These are phyloP conservation scores for Enteromius paludinosus DNA, from an alignment of 2,797 vertebrate species.

Conservation along the genomic window DNA sequence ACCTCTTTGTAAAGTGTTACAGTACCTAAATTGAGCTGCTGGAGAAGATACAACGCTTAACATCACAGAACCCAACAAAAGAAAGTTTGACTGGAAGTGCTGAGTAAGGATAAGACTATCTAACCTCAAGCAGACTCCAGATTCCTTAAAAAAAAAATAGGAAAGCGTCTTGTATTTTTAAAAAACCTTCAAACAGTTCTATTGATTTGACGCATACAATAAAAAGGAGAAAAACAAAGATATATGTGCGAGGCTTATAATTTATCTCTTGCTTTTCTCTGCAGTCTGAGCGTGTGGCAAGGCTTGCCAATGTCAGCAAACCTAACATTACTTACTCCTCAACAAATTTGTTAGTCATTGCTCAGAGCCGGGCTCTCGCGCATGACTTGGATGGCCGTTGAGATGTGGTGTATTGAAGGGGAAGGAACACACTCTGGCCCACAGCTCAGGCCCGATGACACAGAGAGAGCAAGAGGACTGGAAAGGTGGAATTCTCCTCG, in stretches of 20 bases:
- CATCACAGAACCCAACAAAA: neutral
- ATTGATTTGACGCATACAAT: conserved; percentile 40
- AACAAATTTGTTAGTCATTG: conserved; percentile 41
- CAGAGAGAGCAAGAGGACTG: conserved; percentile 24
- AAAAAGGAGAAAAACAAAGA: conserved; percentile 27
- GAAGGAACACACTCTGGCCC: conserved; percentile 45
- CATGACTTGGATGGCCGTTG: conserved; percentile 43
- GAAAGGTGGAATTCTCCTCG: conserved; percentile 48
- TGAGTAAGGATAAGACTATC: conserved; percentile 38
- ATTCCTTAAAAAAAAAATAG: conserved; percentile 16
- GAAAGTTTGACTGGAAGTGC: conserved; percentile 39
- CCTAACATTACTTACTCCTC: conserved; percentile 40
- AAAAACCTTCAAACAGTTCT: conserved; percentile 26
- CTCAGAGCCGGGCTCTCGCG: conserved; percentile 32
- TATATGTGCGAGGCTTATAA: conserved; percentile 29
- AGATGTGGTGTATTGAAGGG: conserved; percentile 33
- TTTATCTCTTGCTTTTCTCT: conserved; percentile 25
- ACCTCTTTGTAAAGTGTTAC: neutral
- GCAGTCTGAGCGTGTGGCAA: conserved; percentile 30
- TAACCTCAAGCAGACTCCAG: conserved; percentile 34
- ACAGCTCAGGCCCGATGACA: conserved; percentile 47
- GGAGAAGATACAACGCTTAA: neutral
- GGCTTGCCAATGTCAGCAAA: conserved; percentile 47
- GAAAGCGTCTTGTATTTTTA: conserved; percentile 33
- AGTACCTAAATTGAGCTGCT: neutral